phyloP scores from a whole-genome alignment of 2,113 vertebrate genomes.

The Hypomesus transpacificus region DNA sequence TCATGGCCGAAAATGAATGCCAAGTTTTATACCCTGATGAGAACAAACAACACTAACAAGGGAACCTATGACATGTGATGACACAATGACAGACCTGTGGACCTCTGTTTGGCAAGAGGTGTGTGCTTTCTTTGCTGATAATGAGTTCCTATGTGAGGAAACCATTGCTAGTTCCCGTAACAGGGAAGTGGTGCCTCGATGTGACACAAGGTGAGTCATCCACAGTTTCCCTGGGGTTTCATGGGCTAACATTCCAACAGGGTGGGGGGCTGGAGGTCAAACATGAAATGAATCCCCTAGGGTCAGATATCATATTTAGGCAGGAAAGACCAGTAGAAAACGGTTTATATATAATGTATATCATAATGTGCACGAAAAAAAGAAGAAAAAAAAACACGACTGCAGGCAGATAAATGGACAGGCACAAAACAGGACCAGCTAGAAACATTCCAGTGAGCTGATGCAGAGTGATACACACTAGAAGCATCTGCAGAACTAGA shows the following conservation, averaged over 20 bases:
- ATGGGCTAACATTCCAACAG: constrained; percentile 36
- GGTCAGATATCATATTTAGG: not conserved
- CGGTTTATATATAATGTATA: no score
- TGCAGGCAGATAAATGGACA: not conserved
- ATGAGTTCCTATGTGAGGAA: constrained; percentile 60
- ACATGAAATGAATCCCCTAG: constrained; percentile 11
- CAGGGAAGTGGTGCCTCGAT: constrained; percentile 48
- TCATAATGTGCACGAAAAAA: no score
- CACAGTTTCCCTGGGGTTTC: constrained; percentile 55
- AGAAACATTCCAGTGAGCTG: constrained; percentile 7
- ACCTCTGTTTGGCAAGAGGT: constrained; percentile 35
- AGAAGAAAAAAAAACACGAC: not conserved
- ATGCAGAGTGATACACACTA: constrained; percentile 4
- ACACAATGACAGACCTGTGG: constrained; percentile 35
- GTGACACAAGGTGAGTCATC: constrained; percentile 50
- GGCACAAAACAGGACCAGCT: constrained; percentile 9
- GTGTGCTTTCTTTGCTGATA: constrained; percentile 57
- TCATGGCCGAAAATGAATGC: constrained; percentile 28
- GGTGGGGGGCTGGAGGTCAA: constrained; percentile 50
- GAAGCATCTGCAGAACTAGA: not conserved
- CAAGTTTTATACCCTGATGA: constrained; percentile 27
- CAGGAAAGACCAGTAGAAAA: no score
- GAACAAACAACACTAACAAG: constrained; percentile 28
- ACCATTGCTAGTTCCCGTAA: constrained; percentile 58
- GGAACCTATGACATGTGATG: constrained; percentile 48